Percentiles rank a stretch among this genome's conserved stretches.
Conservation (phyloP, 35 echinoderm and acorn worm genomes). For the Diadema setosum region DNA sequence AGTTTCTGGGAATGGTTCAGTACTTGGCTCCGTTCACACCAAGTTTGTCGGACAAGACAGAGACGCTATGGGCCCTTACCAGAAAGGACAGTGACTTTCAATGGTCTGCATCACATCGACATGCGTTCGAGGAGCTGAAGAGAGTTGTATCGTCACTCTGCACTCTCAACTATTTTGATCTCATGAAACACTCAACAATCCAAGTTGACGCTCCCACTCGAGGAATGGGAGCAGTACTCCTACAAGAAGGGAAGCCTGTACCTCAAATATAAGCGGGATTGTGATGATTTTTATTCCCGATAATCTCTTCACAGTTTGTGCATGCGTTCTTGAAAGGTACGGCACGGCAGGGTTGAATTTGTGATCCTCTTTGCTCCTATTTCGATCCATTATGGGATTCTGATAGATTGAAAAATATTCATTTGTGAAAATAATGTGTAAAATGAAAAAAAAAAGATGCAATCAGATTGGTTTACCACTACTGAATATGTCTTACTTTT, state of each 20-base stretch:
- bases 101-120: slow-evolving; percentile 21
- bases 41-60: not conserved
- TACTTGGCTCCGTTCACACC: slow-evolving; percentile 49
- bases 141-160: not conserved
- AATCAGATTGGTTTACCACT: too few species aligned
- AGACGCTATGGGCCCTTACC: not conserved
- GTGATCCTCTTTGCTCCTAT: too few species aligned
- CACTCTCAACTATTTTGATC: slow-evolving; percentile 26
- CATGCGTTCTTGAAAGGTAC: too few species aligned
- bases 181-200: not conserved
- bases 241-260: slow-evolving; percentile 22
- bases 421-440: too few species aligned
- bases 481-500: too few species aligned
- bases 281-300: too few species aligned
- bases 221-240: slow-evolving; percentile 7
- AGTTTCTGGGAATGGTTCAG: slow-evolving; percentile 39
- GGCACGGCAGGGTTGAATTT: too few species aligned
- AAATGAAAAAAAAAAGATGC: too few species aligned
- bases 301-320: too few species aligned
- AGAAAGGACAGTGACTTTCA: not conserved
- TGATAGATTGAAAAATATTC: too few species aligned
- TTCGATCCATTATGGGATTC: too few species aligned
- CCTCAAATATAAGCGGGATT: too few species aligned
- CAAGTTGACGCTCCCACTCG: slow-evolving; percentile 35
- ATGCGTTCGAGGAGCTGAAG: slow-evolving; percentile 13